Evolutionary conservation across 1,140 invertebrate genomes (phyloP), one percentile per base, ranked within the genome.

Genomic region (Drosophila pseudoobscura): DNA sequence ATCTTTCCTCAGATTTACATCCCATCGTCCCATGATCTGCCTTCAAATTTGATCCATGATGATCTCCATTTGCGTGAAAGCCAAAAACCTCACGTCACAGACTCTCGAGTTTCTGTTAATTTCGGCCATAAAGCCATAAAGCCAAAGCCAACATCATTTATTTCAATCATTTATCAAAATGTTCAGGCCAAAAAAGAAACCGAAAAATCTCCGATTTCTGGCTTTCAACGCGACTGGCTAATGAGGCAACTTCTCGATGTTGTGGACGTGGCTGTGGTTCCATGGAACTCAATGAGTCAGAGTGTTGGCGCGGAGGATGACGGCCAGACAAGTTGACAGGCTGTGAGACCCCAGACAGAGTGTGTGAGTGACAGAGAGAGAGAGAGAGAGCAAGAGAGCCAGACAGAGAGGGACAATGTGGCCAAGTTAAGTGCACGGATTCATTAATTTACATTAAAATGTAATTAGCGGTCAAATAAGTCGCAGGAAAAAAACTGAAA

Each of bases 401-500:
- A 20, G 31, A 56, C 7, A 24, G 17, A 6, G 4, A 17, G n/a
- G 35, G 62, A 26, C 66, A 59, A 74, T 63, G 59, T 56, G 78
- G 78, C 65, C 78, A 85, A 78, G 64, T 87, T 85, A 87, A 85
- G 78, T 87, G 82, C 78, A 59, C 78, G 49, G 69, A 78, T 75
- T 85, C 82, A 85, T 85, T 85, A 85, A 85, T 85, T 87, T 82
- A 87, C 82, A 85, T 85, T 85, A 85, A 85, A 85, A 85, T 87
- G 74, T 75, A 85, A 85, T 85, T 85, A 85, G 80, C 69, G 74
- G 78, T 78, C 73, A 80, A 85, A 80, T 69, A 80, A 65, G 72
- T 75, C 72, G 72, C 72, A 75, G 53, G 53, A 63, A 66, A 56
- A 78, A 71, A 68, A 78, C 64, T 55, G 56, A 69, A 78, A 82